These are phyloP conservation scores for Rhizoglyphus robini DNA, from an alignment of 1,140 invertebrate genomes.

Conservation along the genomic window DNA sequence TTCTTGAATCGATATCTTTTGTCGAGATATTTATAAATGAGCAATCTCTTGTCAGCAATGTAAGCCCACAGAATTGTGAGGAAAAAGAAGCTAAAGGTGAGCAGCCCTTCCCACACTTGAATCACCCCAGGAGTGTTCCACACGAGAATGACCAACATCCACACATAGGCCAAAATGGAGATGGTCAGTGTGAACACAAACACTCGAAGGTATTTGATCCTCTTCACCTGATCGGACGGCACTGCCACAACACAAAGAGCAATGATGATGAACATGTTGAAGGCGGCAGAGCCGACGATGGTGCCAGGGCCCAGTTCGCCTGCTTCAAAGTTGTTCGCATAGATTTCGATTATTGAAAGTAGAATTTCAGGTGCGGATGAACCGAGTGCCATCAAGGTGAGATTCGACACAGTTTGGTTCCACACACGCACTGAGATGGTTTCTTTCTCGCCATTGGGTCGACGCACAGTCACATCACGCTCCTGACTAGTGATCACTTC, in stretches of 20 bases:
- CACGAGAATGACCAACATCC: constrained; percentile 87
- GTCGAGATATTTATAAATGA: constrained; percentile 79
- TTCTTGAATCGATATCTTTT: constrained; percentile 67
- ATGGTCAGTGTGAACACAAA: constrained; percentile 95
- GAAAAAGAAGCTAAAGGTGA: constrained; percentile 94
- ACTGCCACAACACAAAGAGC: constrained; percentile 75
- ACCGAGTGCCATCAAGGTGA: constrained; percentile 97
- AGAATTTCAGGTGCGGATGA: constrained; percentile 97
- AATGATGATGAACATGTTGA: constrained; percentile 97
- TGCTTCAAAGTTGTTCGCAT: constrained; percentile 80
- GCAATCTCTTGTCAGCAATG: constrained; percentile 72
- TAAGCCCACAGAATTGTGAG: constrained; percentile 92
- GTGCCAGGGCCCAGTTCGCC: constrained; percentile 95
- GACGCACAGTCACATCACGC: constrained; percentile 70
- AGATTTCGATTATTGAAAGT: constrained; percentile 89
- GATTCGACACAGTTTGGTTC: constrained; percentile 97
- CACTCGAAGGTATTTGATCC: constrained; percentile 87
- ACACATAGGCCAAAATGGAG: constrained; percentile 98
- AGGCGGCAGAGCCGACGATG: constrained; percentile 94
- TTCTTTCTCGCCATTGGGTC: constrained; percentile 61
- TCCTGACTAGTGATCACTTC: constrained; percentile 98
- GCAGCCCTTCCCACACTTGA: constrained; percentile 80
- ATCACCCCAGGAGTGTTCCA: constrained; percentile 67
- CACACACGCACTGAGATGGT: constrained; percentile 63
- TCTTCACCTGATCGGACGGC: constrained; percentile 66